Conservation (phyloP, 2,797 vertebrate genomes). For the Aldrovandia affinis region DNA sequence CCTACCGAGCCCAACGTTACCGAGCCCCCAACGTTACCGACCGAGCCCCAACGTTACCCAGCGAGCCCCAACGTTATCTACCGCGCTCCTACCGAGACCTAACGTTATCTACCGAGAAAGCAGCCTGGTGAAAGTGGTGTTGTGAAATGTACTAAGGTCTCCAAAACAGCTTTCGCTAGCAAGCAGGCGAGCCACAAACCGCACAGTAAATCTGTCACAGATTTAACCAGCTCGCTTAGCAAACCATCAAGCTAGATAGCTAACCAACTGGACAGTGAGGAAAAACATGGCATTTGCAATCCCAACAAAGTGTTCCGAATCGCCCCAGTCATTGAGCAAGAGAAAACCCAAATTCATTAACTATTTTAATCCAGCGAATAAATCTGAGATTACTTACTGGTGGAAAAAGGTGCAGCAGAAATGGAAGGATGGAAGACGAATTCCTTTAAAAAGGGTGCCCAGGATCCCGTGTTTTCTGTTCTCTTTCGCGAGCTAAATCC, state of each 20-base stretch:
- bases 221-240: neutral
- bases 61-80: no score
- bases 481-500: slow-evolving; percentile 14
- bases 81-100: no score
- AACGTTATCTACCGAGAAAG: neutral
- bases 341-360: neutral
- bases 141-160: neutral
- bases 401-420: neutral
- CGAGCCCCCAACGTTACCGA: no score
- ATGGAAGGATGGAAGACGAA: neutral
- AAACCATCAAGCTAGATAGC: neutral
- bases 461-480: slow-evolving; percentile 11
- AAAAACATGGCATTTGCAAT: slow-evolving; percentile 18
- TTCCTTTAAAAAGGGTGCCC: slow-evolving; percentile 1
- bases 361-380: neutral
- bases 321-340: neutral
- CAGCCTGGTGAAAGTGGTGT: slow-evolving; percentile 1
- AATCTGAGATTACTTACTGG: neutral
- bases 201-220: neutral
- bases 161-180: neutral
- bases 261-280: neutral
- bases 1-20: no score
- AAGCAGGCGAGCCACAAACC: neutral
- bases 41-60: no score
- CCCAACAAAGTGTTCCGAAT: slow-evolving; percentile 2